Base-by-base conservation (phyloP, 2,113 vertebrate genomes). In the Turdus rufiventris region DNA sequence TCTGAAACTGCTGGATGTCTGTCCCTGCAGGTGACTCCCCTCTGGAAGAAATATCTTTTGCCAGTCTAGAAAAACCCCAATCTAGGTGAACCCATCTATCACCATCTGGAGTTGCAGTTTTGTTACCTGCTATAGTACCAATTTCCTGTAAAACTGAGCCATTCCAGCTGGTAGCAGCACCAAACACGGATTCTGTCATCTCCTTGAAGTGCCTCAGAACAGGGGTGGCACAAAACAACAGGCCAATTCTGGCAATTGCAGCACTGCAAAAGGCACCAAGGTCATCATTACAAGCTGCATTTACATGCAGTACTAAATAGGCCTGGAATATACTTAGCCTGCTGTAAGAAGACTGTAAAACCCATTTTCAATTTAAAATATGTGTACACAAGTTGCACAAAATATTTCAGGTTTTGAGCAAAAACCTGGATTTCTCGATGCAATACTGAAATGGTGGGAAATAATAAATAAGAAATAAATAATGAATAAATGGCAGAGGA, bases 101-200 rank as follows among this genome's bases (percentile, higher is more conserved):
- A 33, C 45, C 50, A 34, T 14, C 50, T 34, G 48, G 15, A 79
- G 70, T 5, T 1, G 14, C 8, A 33, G 45, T 58, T 63, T 36
- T 60, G 60, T 96, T 97, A 98, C 98, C 98, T 96, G 98, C 98
- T 51, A 98, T 97, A 18, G 96, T 94, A 48, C 98, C 98, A 24
- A 98, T 96, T 56, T 98, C 98, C 83, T 98, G 97, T 60, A 98
- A 84, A 76, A 98, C 3, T 43, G 96, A 97, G 73, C 88, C 17
- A 19, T 95, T 97, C 98, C 98, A 98, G 38, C 82, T 54, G 3
- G 77, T 8, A 56, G 97, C 80, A 70, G 73, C 57, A 61, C 98
- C 98, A 94, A 98, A 98, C 28, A 98, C 94, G 2, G 82, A 89
- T 65, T 98, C 97, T 56, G 98, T 93, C 73, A 97, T 94, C 95